Base-by-base conservation (phyloP, 2,888 invertebrate genomes). In the Cryptocheilus praepositus region DNA sequence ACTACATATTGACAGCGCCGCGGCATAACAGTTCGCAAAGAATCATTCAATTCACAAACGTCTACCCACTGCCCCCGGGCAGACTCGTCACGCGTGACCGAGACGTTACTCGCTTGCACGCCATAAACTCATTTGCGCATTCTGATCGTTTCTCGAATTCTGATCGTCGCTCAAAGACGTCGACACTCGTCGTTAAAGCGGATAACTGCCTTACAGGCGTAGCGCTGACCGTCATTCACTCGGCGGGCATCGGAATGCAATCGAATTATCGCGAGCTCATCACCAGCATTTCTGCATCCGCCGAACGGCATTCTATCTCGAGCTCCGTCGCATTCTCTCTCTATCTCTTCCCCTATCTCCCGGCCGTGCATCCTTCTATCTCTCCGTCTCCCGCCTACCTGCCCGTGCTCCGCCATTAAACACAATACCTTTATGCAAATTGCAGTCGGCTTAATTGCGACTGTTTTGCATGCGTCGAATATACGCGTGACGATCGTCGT, bases 401-500 rank as follows among this genome's bases (percentile, higher is more conserved):
- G 36, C 36, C 36, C 69, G 53, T 56, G 43, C 19, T 63, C 67
- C 67, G 64, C 67, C 75, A 73, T 74, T 73, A 73, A 79, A 80
- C 77, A 74, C 21, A 66, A 80, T 79, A 77, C 75, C 74, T 71
- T 77, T 73, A 81, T 81, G 81, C 76, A 81, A 80, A 81, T 81
- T 71, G 70, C 64, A 46, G 3, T 55, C 56, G 63, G 73, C 75
- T 80, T 80, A 79, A 81, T 80, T 79, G 79, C 79, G 69, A 72
- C 74, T 80, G 75, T 77, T 81, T 81, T 77, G 77, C 80, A 81
- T 81, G 76, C 76, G 71, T 70, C 74, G 75, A 67, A 77, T 78
- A 75, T 74, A 74, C 78, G 77, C 75, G 74, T 77, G 74, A 79
- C 77, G 49, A 49, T 49, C 49, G 49, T 49, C 49, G 16, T 49